Evolutionary conservation across 2,113 vertebrate genomes (phyloP).

Genomic region (Nothoprocta pentlandii): DNA sequence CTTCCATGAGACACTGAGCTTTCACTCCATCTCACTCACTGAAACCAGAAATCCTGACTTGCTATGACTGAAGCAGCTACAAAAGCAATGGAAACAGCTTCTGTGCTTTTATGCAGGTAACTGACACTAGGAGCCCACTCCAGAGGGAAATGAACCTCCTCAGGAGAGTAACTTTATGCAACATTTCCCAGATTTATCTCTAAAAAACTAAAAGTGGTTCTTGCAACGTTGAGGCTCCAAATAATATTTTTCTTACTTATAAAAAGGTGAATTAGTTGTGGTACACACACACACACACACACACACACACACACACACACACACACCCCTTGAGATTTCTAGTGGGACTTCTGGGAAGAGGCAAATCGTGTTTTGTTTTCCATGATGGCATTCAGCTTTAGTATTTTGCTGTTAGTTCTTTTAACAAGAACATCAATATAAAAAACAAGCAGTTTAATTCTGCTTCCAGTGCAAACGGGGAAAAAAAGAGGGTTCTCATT

Average conservation of each 20-base stretch:
- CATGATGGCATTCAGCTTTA: background rate
- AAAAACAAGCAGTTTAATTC: too few species aligned
- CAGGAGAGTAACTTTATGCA: background rate
- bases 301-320: background rate
- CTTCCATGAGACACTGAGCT: background rate
- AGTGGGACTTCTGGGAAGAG: background rate
- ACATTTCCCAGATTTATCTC: background rate
- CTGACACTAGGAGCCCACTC: background rate
- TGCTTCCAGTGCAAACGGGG: too few species aligned
- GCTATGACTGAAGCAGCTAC: background rate
- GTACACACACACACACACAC: background rate
- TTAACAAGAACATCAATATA: too few species aligned
- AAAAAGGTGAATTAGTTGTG: too few species aligned
- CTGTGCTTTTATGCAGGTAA: background rate
- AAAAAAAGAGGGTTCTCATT: too few species aligned
- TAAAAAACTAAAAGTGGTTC: background rate
- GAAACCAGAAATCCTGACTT: background rate
- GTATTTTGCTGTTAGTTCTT: background rate
- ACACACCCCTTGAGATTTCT: background rate
- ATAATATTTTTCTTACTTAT: background rate
- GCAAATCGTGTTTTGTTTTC: background rate
- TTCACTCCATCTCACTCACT: background rate
- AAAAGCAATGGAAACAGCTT: background rate
- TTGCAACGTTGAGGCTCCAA: background rate
- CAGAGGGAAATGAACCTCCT: background rate